Evolutionary conservation across 2,113 vertebrate species (phyloP), one percentile per base, ranked within the genome.

Genomic region (Gavia stellata): DNA sequence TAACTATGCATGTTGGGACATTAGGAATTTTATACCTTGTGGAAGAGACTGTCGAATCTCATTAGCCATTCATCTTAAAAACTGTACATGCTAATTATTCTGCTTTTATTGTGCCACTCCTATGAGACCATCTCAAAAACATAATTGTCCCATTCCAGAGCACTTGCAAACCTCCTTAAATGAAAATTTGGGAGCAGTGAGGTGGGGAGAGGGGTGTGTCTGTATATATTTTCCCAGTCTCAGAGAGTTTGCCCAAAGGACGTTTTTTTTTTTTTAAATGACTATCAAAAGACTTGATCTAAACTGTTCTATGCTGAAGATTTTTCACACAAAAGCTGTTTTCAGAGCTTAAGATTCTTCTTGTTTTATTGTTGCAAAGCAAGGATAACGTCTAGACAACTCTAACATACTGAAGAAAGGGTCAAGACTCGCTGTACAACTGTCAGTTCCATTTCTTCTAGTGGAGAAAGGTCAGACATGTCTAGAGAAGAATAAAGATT

Each of bases 401-500:
- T 94, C 16, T 56, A 88, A 77, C 6, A 24, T 10, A 14, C 7
- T 59, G 31, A 85, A 63, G n/a, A 72, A 81, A 77, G 23, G 10
- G 53, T 95, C 38, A 91, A 92, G 59, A 74, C 29, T 53, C 16
- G 1, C 33, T 77, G 31, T 66, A 65, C 8, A 67, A 45, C 33
- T 71, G 33, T 68, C 66, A 75, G 14, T 2, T 6, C 5, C 2
- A 6, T 78, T 83, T 96, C 29, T 63, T 68, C 50, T 58, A 68
- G 31, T 17, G 24, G 13, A 81, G 58, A 88, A 86, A 90, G 52
- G 59, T 91, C 88, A 94, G 58, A 34, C 5, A 45, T 49, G 6
- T 63, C 59, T 66, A 70, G 61, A 79, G 40, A 68, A 88, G 16
- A 90, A n/a, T 44, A 83, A 92, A 21, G 14, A 86, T 79, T 94